These are phyloP conservation scores for Tenebrio molitor DNA, from an alignment of 1,140 invertebrate genomes.

Conservation along the genomic window DNA sequence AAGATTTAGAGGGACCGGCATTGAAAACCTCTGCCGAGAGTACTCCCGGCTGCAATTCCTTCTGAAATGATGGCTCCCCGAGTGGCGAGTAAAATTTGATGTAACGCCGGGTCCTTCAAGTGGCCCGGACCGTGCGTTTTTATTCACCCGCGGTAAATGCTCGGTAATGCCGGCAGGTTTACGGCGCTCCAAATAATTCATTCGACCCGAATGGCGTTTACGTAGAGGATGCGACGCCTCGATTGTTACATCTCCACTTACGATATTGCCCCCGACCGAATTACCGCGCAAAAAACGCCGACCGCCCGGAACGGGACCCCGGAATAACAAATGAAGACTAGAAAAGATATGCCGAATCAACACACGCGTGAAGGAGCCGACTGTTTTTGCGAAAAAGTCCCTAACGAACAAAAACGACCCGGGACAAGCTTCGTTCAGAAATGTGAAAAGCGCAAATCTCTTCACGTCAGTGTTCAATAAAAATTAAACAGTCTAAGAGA, in stretches of 20 bases:
- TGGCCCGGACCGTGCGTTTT: constrained; percentile 13
- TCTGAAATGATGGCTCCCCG: constrained; percentile 13
- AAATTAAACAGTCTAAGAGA: too few relatives aligned
- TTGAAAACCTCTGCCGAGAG: background rate
- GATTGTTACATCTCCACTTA: background rate
- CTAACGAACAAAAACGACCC: too few relatives aligned
- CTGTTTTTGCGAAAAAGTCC: too few relatives aligned
- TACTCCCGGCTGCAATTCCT: background rate
- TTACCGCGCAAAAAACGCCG: too few relatives aligned
- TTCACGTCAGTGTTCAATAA: too few relatives aligned
- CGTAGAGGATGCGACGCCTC: background rate
- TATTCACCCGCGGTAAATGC: constrained; percentile 14
- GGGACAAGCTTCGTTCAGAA: too few relatives aligned
- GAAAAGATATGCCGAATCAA: too few relatives aligned
- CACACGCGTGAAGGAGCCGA: too few relatives aligned
- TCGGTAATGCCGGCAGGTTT: constrained; percentile 2
- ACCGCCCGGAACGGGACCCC: too few relatives aligned
- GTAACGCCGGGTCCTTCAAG: constrained; percentile 13
- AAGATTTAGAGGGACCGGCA: constrained; percentile 9
- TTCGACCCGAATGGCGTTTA: constrained; percentile 1
- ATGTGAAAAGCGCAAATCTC: too few relatives aligned
- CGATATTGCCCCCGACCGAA: too few relatives aligned
- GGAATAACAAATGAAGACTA: too few relatives aligned
- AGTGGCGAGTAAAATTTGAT: constrained; percentile 35
- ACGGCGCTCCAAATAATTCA: constrained; percentile 14